Base-by-base conservation (phyloP, 2,113 vertebrate species). In the Lucifuga dentata region DNA sequence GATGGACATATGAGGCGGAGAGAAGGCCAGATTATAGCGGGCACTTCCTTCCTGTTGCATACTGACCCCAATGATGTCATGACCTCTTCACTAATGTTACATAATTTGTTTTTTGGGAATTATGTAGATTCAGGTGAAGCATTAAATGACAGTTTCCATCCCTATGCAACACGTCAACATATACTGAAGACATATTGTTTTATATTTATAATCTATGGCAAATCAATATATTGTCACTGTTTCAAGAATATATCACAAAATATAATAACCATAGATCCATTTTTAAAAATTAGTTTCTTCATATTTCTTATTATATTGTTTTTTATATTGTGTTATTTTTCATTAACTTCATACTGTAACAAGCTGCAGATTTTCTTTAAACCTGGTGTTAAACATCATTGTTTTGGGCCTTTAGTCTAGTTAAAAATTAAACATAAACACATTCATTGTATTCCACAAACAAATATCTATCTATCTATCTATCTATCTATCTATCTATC, bases 341-440 rank as follows among this genome's bases (percentile, higher is more conserved):
- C 7, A 29, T 29, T 3, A 29, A 29, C 26, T 29, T 29, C 26
- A 29, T 29, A 7, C 26, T 29, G 40, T 45, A 33, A 60, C 33
- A 3, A 61, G n/a, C 12, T n/a, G 46, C 9, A 16, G 11, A 16
- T 33, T 23, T 39, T 41, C 29, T 20, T 23, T 35, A 17, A 13
- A 64, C 23, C 40, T 24, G 32, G n/a, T 44, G 41, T 45, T 45
- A 60, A 16, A 40, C 36, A 41, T 59, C 19, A 1, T 6, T n/a
- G n/a, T 29, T 50, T 32, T 5, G 26, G 7, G 15, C 13, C 26
- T 32, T 50, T 1, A 32, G 36, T 56, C 10, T 17, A 61, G 72
- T 85, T 80, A 66, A 67, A 83, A 8, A 64, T 83, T 76, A 85
- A 62, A 62, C 65, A 13, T n/a, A n/a, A n/a, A n/a, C n/a, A n/a